Evolutionary conservation across 2,888 invertebrate species (phyloP), one percentile per base, ranked within the genome.

Genomic region (Cynaeus angustus): DNA sequence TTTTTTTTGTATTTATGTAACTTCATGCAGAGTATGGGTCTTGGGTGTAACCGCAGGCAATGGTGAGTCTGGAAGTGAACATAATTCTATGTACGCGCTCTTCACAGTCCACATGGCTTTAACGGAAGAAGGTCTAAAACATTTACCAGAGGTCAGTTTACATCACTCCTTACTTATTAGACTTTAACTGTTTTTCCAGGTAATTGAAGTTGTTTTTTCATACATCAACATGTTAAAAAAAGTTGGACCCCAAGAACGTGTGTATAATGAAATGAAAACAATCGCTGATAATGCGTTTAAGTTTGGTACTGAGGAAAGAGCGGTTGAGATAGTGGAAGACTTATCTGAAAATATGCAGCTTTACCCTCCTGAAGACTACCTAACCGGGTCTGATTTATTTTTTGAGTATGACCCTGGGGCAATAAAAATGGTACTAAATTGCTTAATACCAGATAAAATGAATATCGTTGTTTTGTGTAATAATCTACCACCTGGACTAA

Each of bases 281-380:
- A 94, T 95, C 68, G 92, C 92, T 78, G 93, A 93, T 55, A 92
- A 89, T 0, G 90, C 89, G 70, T 93, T 92, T 83, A 89, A 90
- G 41, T 94, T 91, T 82, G 87, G 89, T 45, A 89, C 91, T 50
- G 94, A 95, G 80, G 88, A 88, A 0, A 87, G 89, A 43, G 91
- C 96, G 0, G 87, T 89, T 0, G 93, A 95, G 58, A 91, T 94
- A 79, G 96, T 96, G 0, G 94, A 94, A 84, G 87, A 88, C 30
- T 78, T 96, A 7, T 90, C 91, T 1, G 91, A 93, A 79, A 90
- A 90, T 77, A 94, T 95, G 92, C 95, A 94, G 74, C 88, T 90
- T 79, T 96, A 91, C 84, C 91, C 93, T 0, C 90, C 94, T 0
- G 87, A 90, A 75, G 92, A 96, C 83, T 94, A 92, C 80, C 88